Evolutionary conservation across 2,888 invertebrate genomes (phyloP), one percentile per base, ranked within the genome.

Genomic region (Rosalia funebris): DNA sequence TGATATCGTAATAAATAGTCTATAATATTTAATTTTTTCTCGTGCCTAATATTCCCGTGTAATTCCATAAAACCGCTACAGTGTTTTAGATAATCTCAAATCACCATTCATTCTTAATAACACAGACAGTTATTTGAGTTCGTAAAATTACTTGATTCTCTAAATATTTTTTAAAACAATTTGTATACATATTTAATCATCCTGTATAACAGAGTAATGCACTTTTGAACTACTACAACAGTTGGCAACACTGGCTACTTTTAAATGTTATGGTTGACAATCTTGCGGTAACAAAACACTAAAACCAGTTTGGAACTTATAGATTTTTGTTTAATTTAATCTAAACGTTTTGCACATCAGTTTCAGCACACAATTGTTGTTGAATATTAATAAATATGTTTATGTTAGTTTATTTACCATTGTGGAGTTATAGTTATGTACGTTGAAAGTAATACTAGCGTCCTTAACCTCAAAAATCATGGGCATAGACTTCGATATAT

Each of bases 401-500:
- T 25, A 5, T 25, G 7, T 7, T 25, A 25, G 4, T 25, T 25
- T 7, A 5, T 5, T 7, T 7, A 5, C 25, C 25, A 7, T 25
- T 25, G 7, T 7, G 4, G 25, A 25, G 25, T 25, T 25, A 5
- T 25, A 25, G 7, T n/a, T n/a, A n/a, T n/a, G n/a, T 25, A 25
- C 4, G 25, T n/a, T 25, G 25, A 25, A 25, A 25, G 7, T 7
- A 7, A 25, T 25, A 25, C 4, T 7, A 7, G 7, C 25, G 7
- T 25, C 25, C 25, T 25, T 25, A 25, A 25, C 25, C n/a, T n/a
- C n/a, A n/a, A n/a, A n/a, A n/a, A n/a, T n/a, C n/a, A 91, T 91
- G 91, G 91, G 90, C 74, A 84, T 92, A 73, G 92, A 93, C 82
- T 93, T 94, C 83, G 93, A 95, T 84, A 90, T 93, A 71, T 85